These are phyloP conservation scores for Keiferia lycopersicella DNA, from an alignment of 2,888 invertebrate genomes.

Conservation along the genomic window DNA sequence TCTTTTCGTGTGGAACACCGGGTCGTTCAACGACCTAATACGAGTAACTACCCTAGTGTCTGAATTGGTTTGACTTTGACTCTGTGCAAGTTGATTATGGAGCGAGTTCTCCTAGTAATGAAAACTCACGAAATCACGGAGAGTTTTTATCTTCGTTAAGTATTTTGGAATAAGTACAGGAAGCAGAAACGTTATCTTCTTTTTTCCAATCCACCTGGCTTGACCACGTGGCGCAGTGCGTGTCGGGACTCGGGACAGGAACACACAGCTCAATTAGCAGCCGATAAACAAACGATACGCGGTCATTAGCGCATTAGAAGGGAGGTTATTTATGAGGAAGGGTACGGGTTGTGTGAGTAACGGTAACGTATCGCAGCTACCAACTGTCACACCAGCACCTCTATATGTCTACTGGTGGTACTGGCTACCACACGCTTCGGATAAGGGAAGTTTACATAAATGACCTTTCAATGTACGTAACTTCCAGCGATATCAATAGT, in stretches of 20 bases:
- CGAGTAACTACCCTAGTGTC: no score
- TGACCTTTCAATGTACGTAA: no score
- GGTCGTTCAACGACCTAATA: no score
- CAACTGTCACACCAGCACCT: neutral
- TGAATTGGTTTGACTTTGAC: no score
- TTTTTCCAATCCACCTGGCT: neutral
- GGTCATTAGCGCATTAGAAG: slow-evolving; percentile 13
- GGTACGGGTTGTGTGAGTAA: neutral
- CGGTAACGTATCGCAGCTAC: neutral
- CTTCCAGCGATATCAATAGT: no score
- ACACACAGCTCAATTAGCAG: slow-evolving; percentile 11
- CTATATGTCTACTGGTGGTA: no score
- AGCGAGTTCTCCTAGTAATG: no score
- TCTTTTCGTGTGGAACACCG: no score
- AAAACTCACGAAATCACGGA: no score
- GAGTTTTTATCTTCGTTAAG: no score
- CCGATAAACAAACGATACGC: slow-evolving; percentile 16
- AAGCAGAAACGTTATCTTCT: neutral
- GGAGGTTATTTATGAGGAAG: neutral
- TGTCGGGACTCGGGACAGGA: neutral
- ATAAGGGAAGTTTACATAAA: neutral
- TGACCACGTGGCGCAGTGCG: neutral
- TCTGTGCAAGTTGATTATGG: no score
- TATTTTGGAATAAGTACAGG: no score
- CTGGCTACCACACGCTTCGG: neutral